Evolutionary conservation across 2,797 vertebrate species (phyloP).

Genomic region (Glossophaga mutica): DNA sequence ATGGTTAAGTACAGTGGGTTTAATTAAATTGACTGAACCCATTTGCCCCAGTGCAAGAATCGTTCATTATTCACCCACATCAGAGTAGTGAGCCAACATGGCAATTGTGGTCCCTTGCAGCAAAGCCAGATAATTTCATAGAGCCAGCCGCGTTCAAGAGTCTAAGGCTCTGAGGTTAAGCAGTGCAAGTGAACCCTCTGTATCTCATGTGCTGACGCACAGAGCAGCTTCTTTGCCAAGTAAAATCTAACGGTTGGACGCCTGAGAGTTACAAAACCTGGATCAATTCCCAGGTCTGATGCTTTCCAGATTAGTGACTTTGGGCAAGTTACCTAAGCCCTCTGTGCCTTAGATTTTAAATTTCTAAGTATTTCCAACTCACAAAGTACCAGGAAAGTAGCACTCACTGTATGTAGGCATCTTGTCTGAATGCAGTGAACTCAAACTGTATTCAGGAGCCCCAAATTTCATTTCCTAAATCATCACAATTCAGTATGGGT

Average conservation of each 20-base stretch:
- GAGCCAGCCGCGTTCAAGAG: accelerated
- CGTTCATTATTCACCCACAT: not conserved
- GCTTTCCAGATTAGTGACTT: not conserved
- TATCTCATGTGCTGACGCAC: not conserved
- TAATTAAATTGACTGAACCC: not conserved
- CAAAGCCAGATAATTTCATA: not conserved
- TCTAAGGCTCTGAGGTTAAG: too few species aligned
- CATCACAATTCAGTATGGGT: not conserved
- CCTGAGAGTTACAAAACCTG: not conserved
- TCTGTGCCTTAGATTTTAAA: not conserved
- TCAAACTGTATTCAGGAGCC: not conserved
- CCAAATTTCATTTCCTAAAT: not conserved
- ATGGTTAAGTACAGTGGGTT: not conserved
- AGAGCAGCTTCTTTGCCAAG: not conserved
- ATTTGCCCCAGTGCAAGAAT: not conserved
- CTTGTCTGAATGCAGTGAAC: not conserved
- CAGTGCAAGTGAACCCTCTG: not conserved
- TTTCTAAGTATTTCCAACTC: not conserved
- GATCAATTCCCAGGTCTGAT: not conserved
- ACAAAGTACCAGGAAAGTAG: not conserved
- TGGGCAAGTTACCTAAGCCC: not conserved
- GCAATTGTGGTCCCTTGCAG: not conserved
- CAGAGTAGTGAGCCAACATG: not conserved
- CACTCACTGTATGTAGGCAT: not conserved
- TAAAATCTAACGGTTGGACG: not conserved